Percentiles rank a stretch among this genome's conserved stretches.
phyloP scores from a whole-genome alignment of 2,888 invertebrate genomes.

The Tiliacea aurago region DNA sequence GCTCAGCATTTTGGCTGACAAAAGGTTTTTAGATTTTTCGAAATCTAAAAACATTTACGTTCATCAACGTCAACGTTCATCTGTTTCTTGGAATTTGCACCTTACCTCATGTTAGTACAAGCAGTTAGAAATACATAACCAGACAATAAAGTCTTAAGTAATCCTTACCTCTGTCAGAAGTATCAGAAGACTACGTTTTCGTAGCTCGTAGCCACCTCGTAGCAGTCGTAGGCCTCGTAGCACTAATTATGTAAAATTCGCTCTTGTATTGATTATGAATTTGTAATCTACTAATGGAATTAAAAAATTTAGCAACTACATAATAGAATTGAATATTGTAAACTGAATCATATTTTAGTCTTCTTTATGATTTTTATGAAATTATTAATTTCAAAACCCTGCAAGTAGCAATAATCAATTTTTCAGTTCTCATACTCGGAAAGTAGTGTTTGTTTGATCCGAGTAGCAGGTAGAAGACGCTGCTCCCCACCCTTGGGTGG shows the following conservation, averaged over 20 bases:
- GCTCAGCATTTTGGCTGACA: too few relatives aligned
- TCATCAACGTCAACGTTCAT: too few relatives aligned
- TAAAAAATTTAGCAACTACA: not conserved
- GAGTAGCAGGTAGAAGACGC: too few relatives aligned
- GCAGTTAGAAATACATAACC: too few relatives aligned
- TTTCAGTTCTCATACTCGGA: too few relatives aligned
- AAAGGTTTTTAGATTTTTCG: not conserved
- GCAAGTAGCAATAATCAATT: not conserved
- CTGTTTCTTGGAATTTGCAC: not conserved
- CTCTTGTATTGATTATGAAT: slow-evolving; percentile 10
- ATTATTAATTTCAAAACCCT: slow-evolving; percentile 8
- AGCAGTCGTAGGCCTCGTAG: slow-evolving; percentile 8
- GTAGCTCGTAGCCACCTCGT: slow-evolving; percentile 21
- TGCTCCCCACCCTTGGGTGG: too few relatives aligned
- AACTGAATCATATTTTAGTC: slow-evolving; percentile 6
- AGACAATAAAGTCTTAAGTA: not conserved
- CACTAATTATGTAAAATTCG: not conserved
- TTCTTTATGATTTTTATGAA: slow-evolving; percentile 24
- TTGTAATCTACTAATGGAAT: not conserved
- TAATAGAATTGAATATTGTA: not conserved
- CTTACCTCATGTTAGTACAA: not conserved
- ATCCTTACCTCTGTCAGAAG: not conserved
- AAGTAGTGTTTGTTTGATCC: too few relatives aligned
- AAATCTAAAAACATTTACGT: too few relatives aligned
- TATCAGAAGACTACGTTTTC: not conserved